Conservation (phyloP, 2,113 vertebrate genomes). For the Pontoporia blainvillei region DNA sequence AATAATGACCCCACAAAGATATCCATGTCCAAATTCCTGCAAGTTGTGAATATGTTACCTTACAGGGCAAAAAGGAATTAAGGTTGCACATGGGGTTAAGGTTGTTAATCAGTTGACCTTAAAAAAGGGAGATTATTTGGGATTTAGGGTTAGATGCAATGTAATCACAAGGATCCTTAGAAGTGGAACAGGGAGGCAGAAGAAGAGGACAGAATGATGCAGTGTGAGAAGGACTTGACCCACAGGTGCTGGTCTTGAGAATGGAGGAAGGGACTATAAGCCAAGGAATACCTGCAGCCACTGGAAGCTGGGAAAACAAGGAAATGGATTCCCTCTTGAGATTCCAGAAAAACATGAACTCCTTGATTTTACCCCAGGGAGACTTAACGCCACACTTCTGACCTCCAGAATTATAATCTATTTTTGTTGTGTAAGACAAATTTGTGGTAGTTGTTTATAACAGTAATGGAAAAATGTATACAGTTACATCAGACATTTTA, state of each 20-base stretch:
- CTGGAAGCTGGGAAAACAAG: not conserved
- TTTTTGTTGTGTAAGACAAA: not conserved
- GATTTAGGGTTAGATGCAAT: not conserved
- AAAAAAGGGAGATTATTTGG: not conserved
- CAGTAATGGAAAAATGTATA: not conserved
- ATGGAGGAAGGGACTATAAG: not conserved
- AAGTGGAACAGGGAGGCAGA: not conserved
- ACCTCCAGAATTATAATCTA: not conserved
- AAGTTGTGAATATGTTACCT: not conserved
- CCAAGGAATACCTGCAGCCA: not conserved
- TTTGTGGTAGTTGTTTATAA: not conserved
- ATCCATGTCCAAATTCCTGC: not conserved
- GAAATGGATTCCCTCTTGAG: not conserved
- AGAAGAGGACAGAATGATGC: not conserved
- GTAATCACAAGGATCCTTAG: not conserved
- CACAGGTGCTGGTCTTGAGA: not conserved
- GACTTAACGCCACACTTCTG: not conserved
- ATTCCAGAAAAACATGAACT: not conserved
- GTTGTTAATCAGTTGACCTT: not conserved
- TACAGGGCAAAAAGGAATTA: not conserved
- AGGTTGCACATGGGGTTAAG: not conserved
- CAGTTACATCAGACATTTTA: not conserved
- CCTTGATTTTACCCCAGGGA: not conserved
- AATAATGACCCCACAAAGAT: not conserved
- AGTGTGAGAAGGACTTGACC: rapidly evolving